Conservation (phyloP, 2,888 invertebrate genomes). For the Agrotis segetum region DNA sequence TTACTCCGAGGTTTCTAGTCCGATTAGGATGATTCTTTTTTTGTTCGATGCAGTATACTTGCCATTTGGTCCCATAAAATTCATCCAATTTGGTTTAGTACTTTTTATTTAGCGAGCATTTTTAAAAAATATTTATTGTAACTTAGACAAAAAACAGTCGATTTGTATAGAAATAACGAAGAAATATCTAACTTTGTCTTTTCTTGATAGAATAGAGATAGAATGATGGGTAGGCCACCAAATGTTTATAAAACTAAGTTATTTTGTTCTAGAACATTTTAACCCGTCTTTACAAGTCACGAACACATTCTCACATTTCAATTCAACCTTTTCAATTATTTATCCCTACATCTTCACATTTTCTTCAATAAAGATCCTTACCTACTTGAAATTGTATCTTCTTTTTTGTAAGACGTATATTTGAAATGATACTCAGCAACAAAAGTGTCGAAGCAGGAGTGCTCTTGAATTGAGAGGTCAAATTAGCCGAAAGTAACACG, state of each 20-base stretch:
- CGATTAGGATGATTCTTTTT: no score
- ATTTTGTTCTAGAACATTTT: neutral
- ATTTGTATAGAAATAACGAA: no score
- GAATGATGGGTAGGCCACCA: no score
- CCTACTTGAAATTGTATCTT: constrained; percentile 19
- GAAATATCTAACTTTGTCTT: no score
- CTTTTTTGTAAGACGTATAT: constrained; percentile 24
- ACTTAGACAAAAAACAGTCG: no score
- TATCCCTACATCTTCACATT: neutral
- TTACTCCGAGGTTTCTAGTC: no score
- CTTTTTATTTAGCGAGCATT: no score
- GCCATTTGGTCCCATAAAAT: no score
- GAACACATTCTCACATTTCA: neutral
- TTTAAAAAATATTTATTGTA: no score
- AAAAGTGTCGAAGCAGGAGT: constrained; percentile 77
- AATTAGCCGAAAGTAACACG: constrained; percentile 81
- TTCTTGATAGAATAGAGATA: no score
- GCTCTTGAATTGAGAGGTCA: constrained; percentile 72
- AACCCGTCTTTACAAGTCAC: neutral
- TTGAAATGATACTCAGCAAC: constrained; percentile 62
- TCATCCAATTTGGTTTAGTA: no score
- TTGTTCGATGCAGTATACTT: no score
- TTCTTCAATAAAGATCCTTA: neutral
- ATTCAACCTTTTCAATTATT: neutral
- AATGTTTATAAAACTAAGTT: neutral